Conservation (phyloP, 1,140 invertebrate genomes). For the Lepidurus apus region DNA sequence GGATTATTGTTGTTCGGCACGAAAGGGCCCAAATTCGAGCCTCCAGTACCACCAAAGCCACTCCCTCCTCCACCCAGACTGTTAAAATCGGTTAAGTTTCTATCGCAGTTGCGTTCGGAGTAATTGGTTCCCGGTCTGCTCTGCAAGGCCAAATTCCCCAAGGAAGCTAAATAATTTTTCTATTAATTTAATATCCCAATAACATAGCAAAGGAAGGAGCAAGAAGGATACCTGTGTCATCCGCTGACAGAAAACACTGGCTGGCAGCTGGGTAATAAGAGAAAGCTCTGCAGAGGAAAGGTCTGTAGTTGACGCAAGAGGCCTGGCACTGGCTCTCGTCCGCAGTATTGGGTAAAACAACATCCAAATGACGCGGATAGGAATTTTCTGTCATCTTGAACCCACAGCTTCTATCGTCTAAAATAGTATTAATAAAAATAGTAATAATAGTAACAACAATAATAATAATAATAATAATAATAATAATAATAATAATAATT, state of each 20-base stretch:
- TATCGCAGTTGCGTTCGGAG: constrained; percentile 45
- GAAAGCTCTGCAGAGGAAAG: constrained; percentile 48
- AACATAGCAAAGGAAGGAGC: background rate
- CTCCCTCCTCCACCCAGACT: constrained; percentile 33
- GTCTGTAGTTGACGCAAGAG: constrained; percentile 44
- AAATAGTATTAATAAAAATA: constrained; percentile 17
- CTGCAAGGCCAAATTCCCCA: constrained; percentile 44
- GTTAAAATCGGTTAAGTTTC: constrained; percentile 24
- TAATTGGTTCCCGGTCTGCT: constrained; percentile 47
- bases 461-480: background rate
- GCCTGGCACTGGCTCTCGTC: constrained; percentile 46
- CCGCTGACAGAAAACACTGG: constrained; percentile 49
- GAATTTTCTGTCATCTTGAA: constrained; percentile 43
- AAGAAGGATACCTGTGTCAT: constrained; percentile 39
- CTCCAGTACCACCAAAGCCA: constrained; percentile 17
- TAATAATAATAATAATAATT: background rate
- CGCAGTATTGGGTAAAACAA: constrained; percentile 43
- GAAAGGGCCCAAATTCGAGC: constrained; percentile 24
- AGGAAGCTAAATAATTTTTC: constrained; percentile 38
- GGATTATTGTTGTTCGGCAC: constrained; percentile 34
- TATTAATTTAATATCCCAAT: background rate
- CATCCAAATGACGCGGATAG: constrained; percentile 48
- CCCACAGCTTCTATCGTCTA: constrained; percentile 41
- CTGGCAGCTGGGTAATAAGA: constrained; percentile 47
- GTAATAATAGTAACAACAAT: background rate